Evolutionary conservation across 2,888 invertebrate species (phyloP), one percentile per base, ranked within the genome.

Genomic region (Dilophus febrilis): DNA sequence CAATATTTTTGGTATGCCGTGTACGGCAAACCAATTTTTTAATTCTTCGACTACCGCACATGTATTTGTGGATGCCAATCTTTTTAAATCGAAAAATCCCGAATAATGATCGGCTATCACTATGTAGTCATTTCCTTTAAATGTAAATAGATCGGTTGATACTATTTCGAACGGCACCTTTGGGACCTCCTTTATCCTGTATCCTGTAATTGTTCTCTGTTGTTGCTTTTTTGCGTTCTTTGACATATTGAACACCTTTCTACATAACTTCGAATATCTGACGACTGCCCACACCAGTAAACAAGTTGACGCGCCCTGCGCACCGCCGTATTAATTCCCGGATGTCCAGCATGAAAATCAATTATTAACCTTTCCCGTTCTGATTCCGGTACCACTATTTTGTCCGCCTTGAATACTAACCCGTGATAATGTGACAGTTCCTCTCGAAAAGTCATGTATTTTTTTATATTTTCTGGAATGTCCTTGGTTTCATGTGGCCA

Each of bases 1-100:
- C 10, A 51, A 19, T 13, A 38, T 42, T 31, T 43, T 19, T 17
- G 47, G 47, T 33, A 47, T 48, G 3, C 47, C 47, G 34, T 46
- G 47, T 14, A 41, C 34, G 13, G 44, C 16, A 34, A 43, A 43
- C 43, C 43, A 43, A 18, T 39, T 19, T 26, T 37, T n/a, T 8
- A 40, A 18, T 12, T 19, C 10, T 7, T 19, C 10, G n/a, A 40
- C 29, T 4, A 35, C 7, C 26, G 39, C 40, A 12, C 5, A 10
- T 11, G 40, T 39, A 8, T 37, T 39, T 27, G 28, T 7, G 7
- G 37, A 40, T 39, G 13, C 40, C 17, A 42, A 16, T 7, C 12
- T 28, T 42, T 27, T 30, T n/a, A 42, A 42, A 29, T 42, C 42
- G 7, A 19, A 35, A 22, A 38, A 40, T 16, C 42, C 42, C 4